These are phyloP conservation scores for Labroides dimidiatus DNA, from an alignment of 2,797 vertebrate genomes.

Conservation along the genomic window DNA sequence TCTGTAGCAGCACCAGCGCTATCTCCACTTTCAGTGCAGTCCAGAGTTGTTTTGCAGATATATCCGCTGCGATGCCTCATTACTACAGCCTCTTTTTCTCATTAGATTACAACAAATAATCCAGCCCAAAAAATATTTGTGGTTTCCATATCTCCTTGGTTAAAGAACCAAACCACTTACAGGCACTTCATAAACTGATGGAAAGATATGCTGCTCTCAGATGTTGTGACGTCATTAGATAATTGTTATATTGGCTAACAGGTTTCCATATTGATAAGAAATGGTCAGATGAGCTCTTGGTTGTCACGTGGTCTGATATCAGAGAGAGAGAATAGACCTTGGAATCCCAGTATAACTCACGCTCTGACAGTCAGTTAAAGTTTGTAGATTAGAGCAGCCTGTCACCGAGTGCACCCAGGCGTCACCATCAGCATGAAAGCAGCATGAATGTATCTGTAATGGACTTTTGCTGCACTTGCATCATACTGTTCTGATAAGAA, in stretches of 20 bases:
- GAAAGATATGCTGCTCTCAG: not conserved
- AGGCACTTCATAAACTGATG: not conserved
- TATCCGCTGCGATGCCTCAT: not conserved
- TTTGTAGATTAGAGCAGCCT: slow-evolving; percentile 33
- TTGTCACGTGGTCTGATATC: slow-evolving; percentile 21
- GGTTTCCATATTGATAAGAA: not conserved
- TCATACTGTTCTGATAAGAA: slow-evolving; percentile 37
- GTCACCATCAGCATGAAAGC: slow-evolving; percentile 41
- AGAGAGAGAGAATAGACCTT: too few relatives aligned
- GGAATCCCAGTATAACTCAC: slow-evolving; percentile 29
- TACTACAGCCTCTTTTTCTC: not conserved
- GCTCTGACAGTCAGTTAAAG: slow-evolving; percentile 38
- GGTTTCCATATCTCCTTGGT: not conserved
- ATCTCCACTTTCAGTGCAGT: too few relatives aligned
- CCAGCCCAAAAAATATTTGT: too few relatives aligned
- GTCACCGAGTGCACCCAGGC: slow-evolving; percentile 28
- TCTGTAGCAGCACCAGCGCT: not conserved
- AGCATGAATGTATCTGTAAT: slow-evolving; percentile 31
- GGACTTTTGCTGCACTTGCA: slow-evolving; percentile 28
- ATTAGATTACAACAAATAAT: not conserved
- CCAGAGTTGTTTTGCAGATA: not conserved
- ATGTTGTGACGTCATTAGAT: slow-evolving; percentile 8
- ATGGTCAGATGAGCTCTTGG: slow-evolving; percentile 7
- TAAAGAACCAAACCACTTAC: slow-evolving; percentile 1
- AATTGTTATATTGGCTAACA: not conserved